These are phyloP conservation scores for Tiliacea aurago DNA, from an alignment of 2,888 invertebrate genomes.

Conservation along the genomic window DNA sequence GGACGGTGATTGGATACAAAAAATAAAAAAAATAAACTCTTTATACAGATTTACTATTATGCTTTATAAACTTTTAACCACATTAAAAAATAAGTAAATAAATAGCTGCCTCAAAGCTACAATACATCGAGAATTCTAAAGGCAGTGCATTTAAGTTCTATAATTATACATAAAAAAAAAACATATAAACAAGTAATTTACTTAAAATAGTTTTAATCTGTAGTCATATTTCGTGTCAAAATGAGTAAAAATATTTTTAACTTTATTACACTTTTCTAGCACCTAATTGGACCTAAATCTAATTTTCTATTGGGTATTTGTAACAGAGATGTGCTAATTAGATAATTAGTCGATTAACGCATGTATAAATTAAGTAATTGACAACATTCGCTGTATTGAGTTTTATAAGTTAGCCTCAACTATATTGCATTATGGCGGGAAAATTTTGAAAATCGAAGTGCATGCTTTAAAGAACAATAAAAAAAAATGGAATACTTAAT, in stretches of 20 bases:
- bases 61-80: conserved; percentile 75
- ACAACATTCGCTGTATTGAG: conserved; percentile 1
- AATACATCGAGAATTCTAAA: conserved; percentile 65
- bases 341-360: conserved; percentile 24
- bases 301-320: conserved; percentile 65
- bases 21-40: conserved; percentile 47
- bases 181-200: conserved; percentile 56
- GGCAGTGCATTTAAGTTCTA: conserved; percentile 74
- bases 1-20: background rate
- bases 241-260: conserved; percentile 59
- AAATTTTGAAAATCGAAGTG: background rate
- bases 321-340: conserved; percentile 51
- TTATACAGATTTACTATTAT: conserved; percentile 71
- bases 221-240: conserved; percentile 52
- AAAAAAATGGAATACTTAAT: background rate
- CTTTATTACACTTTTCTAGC: conserved; percentile 73
- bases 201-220: conserved; percentile 53
- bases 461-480: too few species aligned
- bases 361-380: conserved; percentile 8
- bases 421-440: conserved; percentile 6
- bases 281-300: conserved; percentile 73
- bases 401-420: conserved; percentile 5
- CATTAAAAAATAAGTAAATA: conserved; percentile 74
- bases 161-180: conserved; percentile 59
- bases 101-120: conserved; percentile 72